Evolutionary conservation across 2,113 vertebrate species (phyloP), one percentile per base, ranked within the genome.

Genomic region (Zosterops pallidus): DNA sequence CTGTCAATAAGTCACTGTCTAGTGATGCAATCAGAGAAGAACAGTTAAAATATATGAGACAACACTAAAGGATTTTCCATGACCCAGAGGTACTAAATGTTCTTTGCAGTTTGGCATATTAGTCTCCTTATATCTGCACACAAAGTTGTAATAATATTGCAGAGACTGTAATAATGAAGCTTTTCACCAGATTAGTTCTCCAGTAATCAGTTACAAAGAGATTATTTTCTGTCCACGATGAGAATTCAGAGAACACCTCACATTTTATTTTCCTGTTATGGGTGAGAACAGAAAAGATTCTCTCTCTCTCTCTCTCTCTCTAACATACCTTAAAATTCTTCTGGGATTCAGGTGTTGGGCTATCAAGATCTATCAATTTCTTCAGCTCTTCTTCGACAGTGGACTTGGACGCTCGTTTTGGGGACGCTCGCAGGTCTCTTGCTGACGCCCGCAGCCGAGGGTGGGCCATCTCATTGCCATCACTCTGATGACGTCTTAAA

Each of bases 361-460:
- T 99, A 88, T 99, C 99, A 14, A 98, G 97, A 81, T 98, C 97
- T 12, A 98, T 98, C 90, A 99, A 95, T 88, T 99, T 98, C 98
- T 99, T 99, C 80, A 99, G 95, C n/a, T 99, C 99, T 81, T 99
- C 99, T 94, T 99, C 99, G 5, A 99, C 98, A 4, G 98, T 99
- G 77, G 99, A 98, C 92, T 99, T 99, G 74, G 98, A 98, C 14
- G 98, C 93, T 55, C 97, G 97, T 96, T 99, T 99, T 0, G 99
- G 99, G 15, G 99, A 99, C 6, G 98, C 97, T 35, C 99, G 98
- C 41, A 99, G 98, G 91, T 99, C 99, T 92, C 99, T 97, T 2
- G 99, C 98, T 16, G 99, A 99, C 11, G 99, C 98, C 9, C 99
- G 98, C 41, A 98, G 98, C 95, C 97, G 98, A 91, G 97, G 97